Evolutionary conservation across 2,797 vertebrate species (phyloP).

Genomic region (Sebastes iracundus): DNA sequence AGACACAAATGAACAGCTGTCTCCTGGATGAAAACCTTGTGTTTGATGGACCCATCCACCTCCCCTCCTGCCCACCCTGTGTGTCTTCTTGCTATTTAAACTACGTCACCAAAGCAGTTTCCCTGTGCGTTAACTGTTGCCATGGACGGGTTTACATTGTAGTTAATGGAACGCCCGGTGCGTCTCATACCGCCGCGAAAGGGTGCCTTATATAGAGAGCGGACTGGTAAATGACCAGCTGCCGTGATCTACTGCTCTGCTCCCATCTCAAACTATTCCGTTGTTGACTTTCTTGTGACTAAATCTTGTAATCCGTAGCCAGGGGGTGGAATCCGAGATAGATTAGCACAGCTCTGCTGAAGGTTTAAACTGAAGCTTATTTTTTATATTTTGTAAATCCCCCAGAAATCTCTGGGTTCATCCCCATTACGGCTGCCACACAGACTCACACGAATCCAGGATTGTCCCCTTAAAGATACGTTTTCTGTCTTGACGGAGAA

Average conservation of each 20-base stretch:
- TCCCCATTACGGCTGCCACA: slow-evolving; percentile 40
- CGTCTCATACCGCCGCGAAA: no score
- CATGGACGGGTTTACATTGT: no score
- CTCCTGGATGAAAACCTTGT: no score
- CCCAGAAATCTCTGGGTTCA: slow-evolving; percentile 29
- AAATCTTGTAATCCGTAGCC: slow-evolving; percentile 19
- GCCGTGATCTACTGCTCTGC: slow-evolving; percentile 14
- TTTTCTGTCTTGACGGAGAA: background rate
- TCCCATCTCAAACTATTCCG: slow-evolving; percentile 5
- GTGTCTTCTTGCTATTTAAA: no score
- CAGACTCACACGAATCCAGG: slow-evolving; percentile 27
- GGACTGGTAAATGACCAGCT: background rate
- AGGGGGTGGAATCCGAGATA: background rate
- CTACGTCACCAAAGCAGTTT: no score
- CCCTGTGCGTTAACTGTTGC: no score
- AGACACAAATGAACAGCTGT: no score
- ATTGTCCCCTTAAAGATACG: background rate
- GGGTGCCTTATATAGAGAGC: no score
- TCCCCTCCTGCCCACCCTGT: no score
- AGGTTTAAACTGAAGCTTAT: slow-evolving; percentile 25
- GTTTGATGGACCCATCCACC: no score
- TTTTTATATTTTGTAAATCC: slow-evolving; percentile 48
- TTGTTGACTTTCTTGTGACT: slow-evolving; percentile 1
- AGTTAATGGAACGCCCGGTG: no score
- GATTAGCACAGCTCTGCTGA: slow-evolving; percentile 32